Evolutionary conservation across 2,888 invertebrate genomes (phyloP), one percentile per base, ranked within the genome.

Genomic region (Epirrhoe tristata): DNA sequence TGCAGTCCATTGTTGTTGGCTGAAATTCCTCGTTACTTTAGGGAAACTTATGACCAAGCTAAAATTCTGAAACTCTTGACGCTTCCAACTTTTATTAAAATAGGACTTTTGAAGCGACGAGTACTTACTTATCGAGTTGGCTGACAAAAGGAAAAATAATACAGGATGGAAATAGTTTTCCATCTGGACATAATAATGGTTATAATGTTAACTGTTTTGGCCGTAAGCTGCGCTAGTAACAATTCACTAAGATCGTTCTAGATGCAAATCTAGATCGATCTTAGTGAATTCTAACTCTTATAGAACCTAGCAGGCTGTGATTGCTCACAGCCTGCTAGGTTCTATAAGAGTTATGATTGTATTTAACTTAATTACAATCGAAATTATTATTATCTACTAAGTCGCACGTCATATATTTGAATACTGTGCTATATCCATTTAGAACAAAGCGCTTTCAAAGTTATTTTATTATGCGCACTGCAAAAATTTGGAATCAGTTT

Each of bases 1-100:
- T 50, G 64, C 66, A 66, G 67, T 66, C 66, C 58, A 74, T 70
- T 58, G 69, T 70, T 72, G 67, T 72, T 74, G 67, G 59, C 63
- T 72, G 63, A 68, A 71, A 70, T 66, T 69, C 67, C 62, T 62
- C 56, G 65, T 64, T 59, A 67, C 70, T 70, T 67, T 53, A 60
- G 64, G 69, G 65, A 72, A 70, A 70, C 67, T 73, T 73, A 70
- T 62, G 66, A 67, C 69, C 60, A 67, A 66, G 66, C 53, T 53
- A 68, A 73, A 71, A 67, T 68, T 66, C 50, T 59, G 57, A 67
- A 71, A 63, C 67, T 70, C 48, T 61, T 67, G 66, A 66, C 62
- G 63, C 64, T 68, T 54, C 36, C 58, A 72, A 71, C 63, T 71
- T 70, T 65, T 58, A 67, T 68, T 73, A 63, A 69, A 70, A 70